A percentile compares a stretch with the other conserved stretches of the same genome.
Conservation (phyloP, 2,888 invertebrate species). For the Synergus umbraculus region DNA sequence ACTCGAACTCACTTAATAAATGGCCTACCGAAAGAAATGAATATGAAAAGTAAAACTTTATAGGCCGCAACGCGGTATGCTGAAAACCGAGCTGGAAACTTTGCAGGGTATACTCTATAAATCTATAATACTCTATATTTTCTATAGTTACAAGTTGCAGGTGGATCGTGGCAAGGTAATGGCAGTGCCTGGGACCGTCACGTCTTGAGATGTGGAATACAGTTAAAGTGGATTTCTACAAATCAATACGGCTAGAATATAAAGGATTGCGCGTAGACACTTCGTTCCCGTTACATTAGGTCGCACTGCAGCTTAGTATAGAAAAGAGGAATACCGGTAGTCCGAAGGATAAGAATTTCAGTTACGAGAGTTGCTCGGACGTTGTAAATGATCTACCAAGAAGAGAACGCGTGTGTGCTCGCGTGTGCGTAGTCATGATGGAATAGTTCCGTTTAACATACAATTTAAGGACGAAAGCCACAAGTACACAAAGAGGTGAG, state of each 20-base stretch:
- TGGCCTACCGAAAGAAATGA: constrained; percentile 12
- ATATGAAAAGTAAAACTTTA: not conserved
- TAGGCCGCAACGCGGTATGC: not conserved
- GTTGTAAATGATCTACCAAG: constrained; percentile 25
- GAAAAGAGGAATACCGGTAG: constrained; percentile 38
- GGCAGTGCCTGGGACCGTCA: constrained; percentile 29
- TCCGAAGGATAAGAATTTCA: not conserved
- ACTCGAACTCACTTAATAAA: constrained; percentile 21
- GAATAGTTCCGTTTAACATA: constrained; percentile 61
- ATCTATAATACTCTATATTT: not conserved
- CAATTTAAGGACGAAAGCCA: constrained; percentile 46
- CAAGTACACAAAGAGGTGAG: constrained; percentile 47
- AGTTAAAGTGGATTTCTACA: constrained; percentile 40
- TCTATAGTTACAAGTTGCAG: constrained; percentile 21
- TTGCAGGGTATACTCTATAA: not conserved
- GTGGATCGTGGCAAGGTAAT: constrained; percentile 11
- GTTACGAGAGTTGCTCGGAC: constrained; percentile 5
- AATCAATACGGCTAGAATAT: constrained; percentile 31
- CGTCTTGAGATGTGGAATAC: constrained; percentile 27
- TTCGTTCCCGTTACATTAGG: constrained; percentile 25
- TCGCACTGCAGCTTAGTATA: constrained; percentile 29
- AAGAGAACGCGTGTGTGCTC: not conserved
- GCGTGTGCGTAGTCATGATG: constrained; percentile 60
- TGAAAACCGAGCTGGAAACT: not conserved
- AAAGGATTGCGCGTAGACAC: constrained; percentile 22